Conservation (phyloP, 2,888 invertebrate genomes). For the Mythimna impura region DNA sequence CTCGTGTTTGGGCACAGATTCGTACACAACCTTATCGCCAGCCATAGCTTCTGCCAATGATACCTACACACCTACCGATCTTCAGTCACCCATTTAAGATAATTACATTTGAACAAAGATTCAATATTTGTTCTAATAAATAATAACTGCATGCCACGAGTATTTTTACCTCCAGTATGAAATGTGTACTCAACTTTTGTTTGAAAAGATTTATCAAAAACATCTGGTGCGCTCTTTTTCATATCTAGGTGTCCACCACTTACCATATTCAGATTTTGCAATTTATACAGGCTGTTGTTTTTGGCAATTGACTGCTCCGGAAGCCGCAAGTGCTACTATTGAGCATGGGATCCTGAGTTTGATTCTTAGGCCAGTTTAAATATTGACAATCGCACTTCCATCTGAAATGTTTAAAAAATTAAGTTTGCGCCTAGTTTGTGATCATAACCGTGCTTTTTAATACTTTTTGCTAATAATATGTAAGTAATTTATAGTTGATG, state of each 20-base stretch:
- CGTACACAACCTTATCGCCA: constrained; percentile 70
- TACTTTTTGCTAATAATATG: too few species aligned
- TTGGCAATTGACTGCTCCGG: background rate
- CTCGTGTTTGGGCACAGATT: constrained; percentile 67
- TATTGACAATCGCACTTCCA: background rate
- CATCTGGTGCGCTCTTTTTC: background rate
- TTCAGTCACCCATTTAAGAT: constrained; percentile 21
- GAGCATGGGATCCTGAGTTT: background rate
- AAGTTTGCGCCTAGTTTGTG: too few species aligned
- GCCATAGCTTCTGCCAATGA: constrained; percentile 68
- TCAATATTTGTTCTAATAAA: constrained; percentile 34
- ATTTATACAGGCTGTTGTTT: constrained; percentile 9
- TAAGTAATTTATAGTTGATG: too few species aligned
- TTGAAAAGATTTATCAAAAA: constrained; percentile 28
- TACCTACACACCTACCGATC: background rate
- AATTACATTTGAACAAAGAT: constrained; percentile 45
- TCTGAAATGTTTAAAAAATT: background rate
- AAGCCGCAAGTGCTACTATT: background rate
- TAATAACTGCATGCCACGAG: background rate
- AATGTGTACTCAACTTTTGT: constrained; percentile 9
- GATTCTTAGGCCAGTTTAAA: background rate
- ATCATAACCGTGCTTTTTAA: too few species aligned
- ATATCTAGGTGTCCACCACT: background rate
- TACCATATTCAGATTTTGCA: background rate
- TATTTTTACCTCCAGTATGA: constrained; percentile 10